Conservation (phyloP, 2,888 invertebrate species). For the Glyphotaelius pellucidus region DNA sequence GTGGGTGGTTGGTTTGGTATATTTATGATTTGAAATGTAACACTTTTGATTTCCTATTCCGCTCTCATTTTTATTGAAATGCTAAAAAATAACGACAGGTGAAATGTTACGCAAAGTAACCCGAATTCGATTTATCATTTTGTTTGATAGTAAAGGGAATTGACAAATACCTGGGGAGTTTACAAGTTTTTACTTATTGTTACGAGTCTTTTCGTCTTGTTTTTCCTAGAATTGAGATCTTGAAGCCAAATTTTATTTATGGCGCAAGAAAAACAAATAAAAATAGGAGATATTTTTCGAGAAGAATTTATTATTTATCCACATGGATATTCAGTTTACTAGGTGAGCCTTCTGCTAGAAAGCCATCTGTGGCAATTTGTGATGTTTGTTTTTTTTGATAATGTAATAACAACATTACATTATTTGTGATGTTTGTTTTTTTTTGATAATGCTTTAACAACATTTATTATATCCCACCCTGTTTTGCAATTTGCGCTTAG, state of each 20-base stretch:
- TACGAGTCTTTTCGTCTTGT: neutral
- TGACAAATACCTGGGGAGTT: neutral
- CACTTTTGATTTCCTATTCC: conserved; percentile 1
- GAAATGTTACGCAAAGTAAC: conserved; percentile 2
- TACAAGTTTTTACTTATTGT: neutral
- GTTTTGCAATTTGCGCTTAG: neutral
- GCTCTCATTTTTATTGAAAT: neutral
- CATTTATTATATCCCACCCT: neutral
- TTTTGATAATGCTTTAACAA: neutral
- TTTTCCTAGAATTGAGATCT: neutral
- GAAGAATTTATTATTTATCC: neutral
- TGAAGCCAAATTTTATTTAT: conserved; percentile 7
- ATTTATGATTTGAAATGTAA: no score
- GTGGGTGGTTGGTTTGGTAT: no score
- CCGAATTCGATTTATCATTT: neutral
- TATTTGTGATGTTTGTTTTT: neutral
- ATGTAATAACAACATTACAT: no score
- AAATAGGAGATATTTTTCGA: neutral
- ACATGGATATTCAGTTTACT: neutral
- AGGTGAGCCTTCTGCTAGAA: neutral
- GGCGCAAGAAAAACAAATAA: neutral
- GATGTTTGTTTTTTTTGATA: neutral
- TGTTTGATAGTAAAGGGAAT: conserved; percentile 2
- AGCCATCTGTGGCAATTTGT: neutral
- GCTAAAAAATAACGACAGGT: neutral